phyloP scores from a whole-genome alignment of 2,113 vertebrate species.

The Vanacampus margaritifer region DNA sequence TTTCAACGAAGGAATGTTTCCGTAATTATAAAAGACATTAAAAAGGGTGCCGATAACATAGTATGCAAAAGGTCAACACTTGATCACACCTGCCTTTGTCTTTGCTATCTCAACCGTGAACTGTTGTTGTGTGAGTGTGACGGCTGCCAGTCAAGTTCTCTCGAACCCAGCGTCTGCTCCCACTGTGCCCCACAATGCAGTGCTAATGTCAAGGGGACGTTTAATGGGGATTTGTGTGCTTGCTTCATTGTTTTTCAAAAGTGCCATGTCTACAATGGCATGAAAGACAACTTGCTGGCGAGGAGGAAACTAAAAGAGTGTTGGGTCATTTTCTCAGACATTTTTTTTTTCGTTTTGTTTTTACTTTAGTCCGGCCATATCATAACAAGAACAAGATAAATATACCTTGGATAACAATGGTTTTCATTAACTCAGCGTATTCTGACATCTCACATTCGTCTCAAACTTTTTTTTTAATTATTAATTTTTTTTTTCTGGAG shows the following conservation, averaged over 20 bases:
- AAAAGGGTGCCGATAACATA: conserved; percentile 1
- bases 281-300: conserved; percentile 45
- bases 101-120: conserved; percentile 31
- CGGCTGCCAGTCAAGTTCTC: conserved; percentile 23
- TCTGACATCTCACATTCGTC: conserved; percentile 22
- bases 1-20: conserved; percentile 16
- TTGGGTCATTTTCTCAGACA: conserved; percentile 35
- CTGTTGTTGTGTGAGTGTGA: conserved; percentile 7
- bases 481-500: conserved; percentile 3
- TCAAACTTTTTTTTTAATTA: conserved; percentile 24
- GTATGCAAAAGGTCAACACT: conserved; percentile 4
- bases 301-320: conserved; percentile 53
- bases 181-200: conserved; percentile 26
- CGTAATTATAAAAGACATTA: conserved; percentile 9
- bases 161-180: conserved; percentile 32
- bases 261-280: conserved; percentile 56
- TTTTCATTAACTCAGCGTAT: conserved; percentile 17
- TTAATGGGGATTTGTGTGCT: conserved; percentile 30
- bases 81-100: conserved; percentile 17
- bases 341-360: conserved; percentile 39
- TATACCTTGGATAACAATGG: conserved; percentile 28
- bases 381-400: conserved; percentile 46
- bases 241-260: conserved; percentile 51
- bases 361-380: conserved; percentile 36
- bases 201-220: conserved; percentile 52